Base-by-base conservation (phyloP, 2,797 vertebrate species). In the Gallirallus australis region DNA sequence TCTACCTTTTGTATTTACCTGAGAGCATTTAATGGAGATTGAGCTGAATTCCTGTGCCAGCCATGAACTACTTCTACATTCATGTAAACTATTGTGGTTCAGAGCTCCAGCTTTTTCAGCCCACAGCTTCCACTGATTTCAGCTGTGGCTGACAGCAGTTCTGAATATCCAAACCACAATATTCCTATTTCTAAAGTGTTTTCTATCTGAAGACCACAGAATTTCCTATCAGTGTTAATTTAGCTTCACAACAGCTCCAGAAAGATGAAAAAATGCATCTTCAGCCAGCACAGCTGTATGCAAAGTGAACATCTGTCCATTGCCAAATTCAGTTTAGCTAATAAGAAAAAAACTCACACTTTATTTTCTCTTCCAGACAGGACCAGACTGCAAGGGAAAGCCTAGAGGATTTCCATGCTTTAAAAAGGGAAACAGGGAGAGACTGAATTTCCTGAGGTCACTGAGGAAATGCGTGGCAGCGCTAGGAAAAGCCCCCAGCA, bases 241-340 rank as follows among this genome's bases (percentile, higher is more conserved):
- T 86, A 82, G 63, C 60, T 30, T 77, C 65, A 70, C 48, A 77
- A 84, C 86, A 92, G 82, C 86, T 94, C 81, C 86, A 96, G 91
- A 93, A 94, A 92, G 56, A 78, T 50, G 82, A 88, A 59, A 91
- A 94, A 89, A 94, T 37, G 16, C 42, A 82, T 96, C 92, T 95
- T 89, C 89, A 97, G 93, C 92, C 89, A 92, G 92, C 96, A 97
- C 95, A 97, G 96, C 96, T 97, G 94, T 94, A 97, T 97, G 95
- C 95, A 97, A 97, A 97, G 75, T 85, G 92, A 96, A 97, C 95
- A 97, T 97, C 96, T 97, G 96, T 92, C 94, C 94, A 96, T 84
- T 69, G 56, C 94, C 95, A 96, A 93, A 96, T 93, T 85, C 94
- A 80, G 92, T 94, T 96, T 90, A 96, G 86, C 81, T 90, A 92